Conservation (phyloP, 2,888 invertebrate species). For the Spialia ferax region DNA sequence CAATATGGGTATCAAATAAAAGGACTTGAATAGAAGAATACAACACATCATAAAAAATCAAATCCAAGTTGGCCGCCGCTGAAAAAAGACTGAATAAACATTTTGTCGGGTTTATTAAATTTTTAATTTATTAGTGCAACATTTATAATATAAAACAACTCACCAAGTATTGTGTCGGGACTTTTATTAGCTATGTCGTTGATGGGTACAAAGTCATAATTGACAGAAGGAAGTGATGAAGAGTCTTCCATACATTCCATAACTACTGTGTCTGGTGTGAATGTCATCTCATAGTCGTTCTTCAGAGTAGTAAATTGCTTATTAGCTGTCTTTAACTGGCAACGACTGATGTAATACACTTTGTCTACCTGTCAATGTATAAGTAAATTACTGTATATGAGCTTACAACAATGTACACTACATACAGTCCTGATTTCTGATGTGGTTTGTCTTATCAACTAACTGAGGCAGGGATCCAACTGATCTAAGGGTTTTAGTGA, state of each 20-base stretch:
- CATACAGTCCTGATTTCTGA: too few relatives aligned
- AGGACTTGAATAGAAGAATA: too few relatives aligned
- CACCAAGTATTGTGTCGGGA: conserved; percentile 91
- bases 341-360: conserved; percentile 95
- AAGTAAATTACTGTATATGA: too few relatives aligned
- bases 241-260: conserved; percentile 86
- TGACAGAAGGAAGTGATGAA: conserved; percentile 90
- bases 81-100: too few relatives aligned
- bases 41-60: too few relatives aligned
- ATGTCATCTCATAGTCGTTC: conserved; percentile 98
- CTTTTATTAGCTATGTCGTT: conserved; percentile 89
- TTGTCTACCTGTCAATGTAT: conserved; percentile 88
- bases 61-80: too few relatives aligned
- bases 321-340: conserved; percentile 96
- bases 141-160: conserved; percentile 48
- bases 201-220: conserved; percentile 93
- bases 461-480: too few relatives aligned
- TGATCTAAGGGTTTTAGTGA: too few relatives aligned
- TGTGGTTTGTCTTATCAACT: too few relatives aligned
- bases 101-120: too few relatives aligned
- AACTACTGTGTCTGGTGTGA: conserved; percentile 90
- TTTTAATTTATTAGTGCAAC: not conserved
- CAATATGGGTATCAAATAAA: too few relatives aligned
- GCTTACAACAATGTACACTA: too few relatives aligned
- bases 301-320: conserved; percentile 94